Percentiles rank a stretch among this genome's conserved stretches.
Evolutionary conservation across 1,140 invertebrate species (phyloP).

Genomic region (Drosophila punjabiensis): DNA sequence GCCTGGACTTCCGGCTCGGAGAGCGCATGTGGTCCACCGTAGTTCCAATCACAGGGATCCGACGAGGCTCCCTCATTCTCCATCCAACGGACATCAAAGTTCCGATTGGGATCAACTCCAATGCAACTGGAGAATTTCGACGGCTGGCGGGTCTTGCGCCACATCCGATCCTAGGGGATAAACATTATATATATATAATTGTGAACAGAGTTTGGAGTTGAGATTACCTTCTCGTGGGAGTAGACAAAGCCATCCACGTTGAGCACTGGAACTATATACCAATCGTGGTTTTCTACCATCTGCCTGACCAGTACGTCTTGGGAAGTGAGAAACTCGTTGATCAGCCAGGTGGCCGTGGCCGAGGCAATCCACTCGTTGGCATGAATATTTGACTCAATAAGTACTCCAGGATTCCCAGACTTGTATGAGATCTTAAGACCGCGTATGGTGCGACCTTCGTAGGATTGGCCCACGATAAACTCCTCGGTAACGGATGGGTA

Average conservation of each 20-base stretch:
- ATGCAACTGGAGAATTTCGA: conserved; percentile 85
- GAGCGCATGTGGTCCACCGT: conserved; percentile 89
- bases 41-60: conserved; percentile 88
- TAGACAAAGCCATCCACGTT: conserved; percentile 92
- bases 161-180: conserved; percentile 84
- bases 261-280: conserved; percentile 89
- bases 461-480: conserved; percentile 85
- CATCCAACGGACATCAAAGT: conserved; percentile 89
- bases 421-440: conserved; percentile 88
- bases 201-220: too few relatives aligned
- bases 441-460: conserved; percentile 87
- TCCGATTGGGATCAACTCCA: conserved; percentile 90
- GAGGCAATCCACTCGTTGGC: conserved; percentile 87
- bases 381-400: conserved; percentile 87
- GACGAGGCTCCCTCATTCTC: conserved; percentile 80
- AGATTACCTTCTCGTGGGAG: conserved; percentile 84
- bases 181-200: neutral
- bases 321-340: conserved; percentile 86
- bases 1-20: conserved; percentile 91
- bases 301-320: conserved; percentile 68
- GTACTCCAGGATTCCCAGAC: conserved; percentile 85
- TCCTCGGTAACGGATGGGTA: conserved; percentile 65
- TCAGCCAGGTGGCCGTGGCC: conserved; percentile 87
- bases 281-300: conserved; percentile 86
- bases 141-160: conserved; percentile 86